Conservation (phyloP, 2,113 vertebrate genomes). For the Phalacrocorax pelagicus region DNA sequence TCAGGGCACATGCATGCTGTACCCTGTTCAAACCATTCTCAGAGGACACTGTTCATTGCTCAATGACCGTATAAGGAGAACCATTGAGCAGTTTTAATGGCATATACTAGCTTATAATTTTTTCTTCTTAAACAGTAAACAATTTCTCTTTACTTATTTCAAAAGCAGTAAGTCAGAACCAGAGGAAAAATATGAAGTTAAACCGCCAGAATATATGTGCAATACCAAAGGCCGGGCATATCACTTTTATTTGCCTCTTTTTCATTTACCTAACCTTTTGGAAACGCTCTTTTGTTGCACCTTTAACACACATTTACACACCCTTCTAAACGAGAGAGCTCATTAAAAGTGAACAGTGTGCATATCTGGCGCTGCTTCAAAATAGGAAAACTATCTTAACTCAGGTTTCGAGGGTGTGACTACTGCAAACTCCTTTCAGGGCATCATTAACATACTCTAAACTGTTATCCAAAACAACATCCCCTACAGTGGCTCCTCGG, state of each 20-base stretch:
- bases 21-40: neutral
- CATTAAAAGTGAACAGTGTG: neutral
- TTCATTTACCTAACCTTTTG: neutral
- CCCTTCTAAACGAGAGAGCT: neutral
- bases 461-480: constrained; percentile 12
- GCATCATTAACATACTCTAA: constrained; percentile 29
- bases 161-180: neutral
- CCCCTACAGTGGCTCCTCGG: neutral
- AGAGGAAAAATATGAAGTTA: neutral
- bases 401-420: neutral
- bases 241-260: neutral
- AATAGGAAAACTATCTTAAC: neutral
- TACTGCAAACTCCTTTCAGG: neutral
- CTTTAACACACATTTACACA: neutral
- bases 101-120: neutral
- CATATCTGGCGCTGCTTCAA: neutral
- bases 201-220: neutral
- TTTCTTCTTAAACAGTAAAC: neutral
- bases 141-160: neutral
- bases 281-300: neutral
- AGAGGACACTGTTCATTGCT: neutral
- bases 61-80: neutral
- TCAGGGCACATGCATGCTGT: neutral
- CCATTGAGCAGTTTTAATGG: neutral
- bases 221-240: neutral